A percentile compares a stretch with the other conserved stretches of the same genome.
These are phyloP conservation scores for Holothuria glaberrima DNA, from an alignment of 35 echinoderm and acorn worm species.

Conservation along the genomic window DNA sequence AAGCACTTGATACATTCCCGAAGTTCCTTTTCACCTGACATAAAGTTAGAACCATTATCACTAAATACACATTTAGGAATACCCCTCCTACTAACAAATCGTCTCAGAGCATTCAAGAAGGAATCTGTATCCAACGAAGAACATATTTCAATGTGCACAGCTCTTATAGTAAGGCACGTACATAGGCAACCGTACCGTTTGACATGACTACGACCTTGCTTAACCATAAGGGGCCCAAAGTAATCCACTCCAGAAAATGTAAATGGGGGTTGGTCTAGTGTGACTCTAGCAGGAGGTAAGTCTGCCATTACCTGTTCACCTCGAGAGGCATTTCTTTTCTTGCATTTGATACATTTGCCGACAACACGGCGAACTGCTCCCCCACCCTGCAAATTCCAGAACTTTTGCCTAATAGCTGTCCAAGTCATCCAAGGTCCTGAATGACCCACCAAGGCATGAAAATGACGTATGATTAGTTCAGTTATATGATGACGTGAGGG, in stretches of 20 bases:
- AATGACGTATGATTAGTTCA: constrained; percentile 50
- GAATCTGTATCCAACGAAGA: constrained; percentile 71
- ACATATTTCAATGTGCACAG: constrained; percentile 71
- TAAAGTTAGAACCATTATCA: constrained; percentile 67
- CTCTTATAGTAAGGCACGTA: constrained; percentile 66
- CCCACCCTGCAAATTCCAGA: constrained; percentile 64
- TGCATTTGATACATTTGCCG: constrained; percentile 69
- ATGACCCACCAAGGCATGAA: constrained; percentile 67
- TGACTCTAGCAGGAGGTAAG: constrained; percentile 48
- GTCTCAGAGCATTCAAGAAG: constrained; percentile 62
- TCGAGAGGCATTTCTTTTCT: constrained; percentile 40
- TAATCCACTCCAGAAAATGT: constrained; percentile 56
- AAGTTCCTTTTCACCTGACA: constrained; percentile 48
- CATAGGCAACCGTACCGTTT: constrained; percentile 74
- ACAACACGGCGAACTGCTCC: constrained; percentile 60
- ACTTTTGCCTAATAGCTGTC: constrained; percentile 39
- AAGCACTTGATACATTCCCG: constrained; percentile 15
- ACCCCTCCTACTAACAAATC: constrained; percentile 46
- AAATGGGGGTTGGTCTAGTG: constrained; percentile 65
- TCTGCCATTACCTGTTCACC: constrained; percentile 66
- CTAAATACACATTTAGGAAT: constrained; percentile 18
- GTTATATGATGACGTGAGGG: constrained; percentile 60
- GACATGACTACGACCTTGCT: constrained; percentile 48
- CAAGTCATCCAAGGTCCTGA: constrained; percentile 63
- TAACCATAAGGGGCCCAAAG: constrained; percentile 75